phyloP scores from a whole-genome alignment of 2,888 invertebrate genomes.

The Mantis religiosa region DNA sequence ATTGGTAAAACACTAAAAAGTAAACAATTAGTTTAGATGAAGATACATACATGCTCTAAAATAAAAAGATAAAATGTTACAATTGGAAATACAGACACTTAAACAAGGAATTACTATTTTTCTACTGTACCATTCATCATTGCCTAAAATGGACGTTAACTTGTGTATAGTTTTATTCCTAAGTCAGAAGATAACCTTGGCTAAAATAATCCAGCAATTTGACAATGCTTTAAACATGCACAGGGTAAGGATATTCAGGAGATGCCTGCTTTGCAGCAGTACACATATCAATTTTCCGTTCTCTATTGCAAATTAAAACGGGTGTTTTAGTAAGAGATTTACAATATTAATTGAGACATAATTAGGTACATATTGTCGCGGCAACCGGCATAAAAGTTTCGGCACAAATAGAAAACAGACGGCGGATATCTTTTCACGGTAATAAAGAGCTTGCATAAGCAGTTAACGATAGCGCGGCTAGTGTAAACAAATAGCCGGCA shows the following conservation, averaged over 20 bases:
- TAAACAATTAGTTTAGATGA: not conserved
- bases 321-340: too few species aligned
- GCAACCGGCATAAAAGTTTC: too few species aligned
- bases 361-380: not conserved
- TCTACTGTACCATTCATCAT: not conserved
- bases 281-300: too few species aligned
- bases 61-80: not conserved
- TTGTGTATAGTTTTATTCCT: not conserved
- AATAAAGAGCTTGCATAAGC: too few species aligned
- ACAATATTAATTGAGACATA: too few species aligned
- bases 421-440: too few species aligned
- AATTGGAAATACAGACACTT: not conserved
- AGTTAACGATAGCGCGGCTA: too few species aligned
- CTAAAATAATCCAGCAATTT: not conserved
- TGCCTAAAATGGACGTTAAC: not conserved
- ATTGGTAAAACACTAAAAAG: too few species aligned
- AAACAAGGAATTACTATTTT: not conserved
- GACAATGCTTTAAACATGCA: not conserved
- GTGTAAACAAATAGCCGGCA: too few species aligned
- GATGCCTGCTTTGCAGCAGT: not conserved
- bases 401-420: too few species aligned
- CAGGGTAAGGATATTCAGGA: too few species aligned
- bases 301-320: too few species aligned
- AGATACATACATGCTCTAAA: not conserved
- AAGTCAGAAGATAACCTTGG: not conserved